These are phyloP conservation scores for Lordiphosa collinella DNA, from an alignment of 1,140 invertebrate genomes.

Conservation along the genomic window DNA sequence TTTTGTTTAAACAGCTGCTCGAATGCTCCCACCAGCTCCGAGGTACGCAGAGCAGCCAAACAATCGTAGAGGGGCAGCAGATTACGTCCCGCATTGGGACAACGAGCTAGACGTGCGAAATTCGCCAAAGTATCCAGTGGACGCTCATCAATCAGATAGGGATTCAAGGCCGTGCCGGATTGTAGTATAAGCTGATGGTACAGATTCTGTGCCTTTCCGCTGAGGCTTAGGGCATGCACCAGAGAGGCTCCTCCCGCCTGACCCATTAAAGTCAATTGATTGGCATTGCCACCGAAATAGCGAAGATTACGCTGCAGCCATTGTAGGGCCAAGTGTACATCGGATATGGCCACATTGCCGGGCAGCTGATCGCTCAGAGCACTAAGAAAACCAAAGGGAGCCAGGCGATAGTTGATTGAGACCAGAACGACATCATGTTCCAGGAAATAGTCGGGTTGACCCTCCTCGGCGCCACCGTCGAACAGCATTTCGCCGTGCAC, in stretches of 20 bases:
- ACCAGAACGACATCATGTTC: conserved; percentile 89
- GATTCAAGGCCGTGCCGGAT: conserved; percentile 74
- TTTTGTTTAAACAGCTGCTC: conserved; percentile 53
- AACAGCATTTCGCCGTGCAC: conserved; percentile 79
- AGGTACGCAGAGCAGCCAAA: conserved; percentile 45
- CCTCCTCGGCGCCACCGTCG: conserved; percentile 81
- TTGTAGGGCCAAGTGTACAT: conserved; percentile 83
- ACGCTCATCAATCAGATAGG: conserved; percentile 62
- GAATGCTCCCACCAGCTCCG: conserved; percentile 49
- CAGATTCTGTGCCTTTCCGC: conserved; percentile 45
- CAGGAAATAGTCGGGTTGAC: conserved; percentile 87
- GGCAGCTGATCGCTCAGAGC: conserved; percentile 81
- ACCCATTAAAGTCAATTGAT: conserved; percentile 82
- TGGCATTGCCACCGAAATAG: conserved; percentile 84
- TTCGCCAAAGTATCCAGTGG: conserved; percentile 47
- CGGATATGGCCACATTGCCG: conserved; percentile 86
- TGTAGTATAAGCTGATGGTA: conserved; percentile 72
- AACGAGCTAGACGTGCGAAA: conserved; percentile 57
- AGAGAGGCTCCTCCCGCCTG: conserved; percentile 82
- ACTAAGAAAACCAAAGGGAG: conserved; percentile 81
- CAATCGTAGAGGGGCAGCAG: conserved; percentile 43
- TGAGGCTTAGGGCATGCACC: conserved; percentile 80
- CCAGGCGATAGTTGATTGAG: conserved; percentile 89
- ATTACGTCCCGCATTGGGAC: conserved; percentile 27
- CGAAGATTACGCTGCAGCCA: conserved; percentile 84